These are phyloP conservation scores for Melieria omissa DNA, from an alignment of 2,888 invertebrate species.

Conservation along the genomic window DNA sequence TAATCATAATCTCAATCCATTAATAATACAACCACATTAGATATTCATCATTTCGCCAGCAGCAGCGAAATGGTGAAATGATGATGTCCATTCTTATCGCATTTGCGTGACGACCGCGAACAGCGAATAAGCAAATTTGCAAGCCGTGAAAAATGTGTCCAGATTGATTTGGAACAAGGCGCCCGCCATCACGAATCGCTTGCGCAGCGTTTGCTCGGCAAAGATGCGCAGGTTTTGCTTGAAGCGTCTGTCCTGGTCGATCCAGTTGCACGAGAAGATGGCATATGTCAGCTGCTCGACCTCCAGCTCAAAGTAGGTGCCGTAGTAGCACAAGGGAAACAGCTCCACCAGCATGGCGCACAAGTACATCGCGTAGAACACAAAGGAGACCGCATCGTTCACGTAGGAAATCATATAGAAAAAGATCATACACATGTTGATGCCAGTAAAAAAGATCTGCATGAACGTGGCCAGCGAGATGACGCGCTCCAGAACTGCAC, in stretches of 20 bases:
- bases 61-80: no score
- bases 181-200: background rate
- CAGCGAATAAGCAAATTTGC: constrained; percentile 29
- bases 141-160: constrained; percentile 26
- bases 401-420: constrained; percentile 32
- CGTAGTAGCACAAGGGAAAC: constrained; percentile 36
- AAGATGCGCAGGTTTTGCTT: constrained; percentile 28
- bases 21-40: no score
- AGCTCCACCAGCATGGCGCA: constrained; percentile 28
- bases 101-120: constrained; percentile 6
- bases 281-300: constrained; percentile 23
- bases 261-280: constrained; percentile 38
- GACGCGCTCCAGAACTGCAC: background rate
- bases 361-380: constrained; percentile 23
- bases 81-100: background rate
- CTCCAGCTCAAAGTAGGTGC: constrained; percentile 30
- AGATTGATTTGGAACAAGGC: constrained; percentile 29
- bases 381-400: background rate
- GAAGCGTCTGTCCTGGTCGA: constrained; percentile 20
- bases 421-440: constrained; percentile 27
- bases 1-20: no score
- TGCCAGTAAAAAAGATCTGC: constrained; percentile 16
- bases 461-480: background rate
- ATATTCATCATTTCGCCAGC: no score
- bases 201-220: constrained; percentile 19